These are phyloP conservation scores for Myocastor coypus DNA, from an alignment of 2,113 vertebrate genomes.

Conservation along the genomic window DNA sequence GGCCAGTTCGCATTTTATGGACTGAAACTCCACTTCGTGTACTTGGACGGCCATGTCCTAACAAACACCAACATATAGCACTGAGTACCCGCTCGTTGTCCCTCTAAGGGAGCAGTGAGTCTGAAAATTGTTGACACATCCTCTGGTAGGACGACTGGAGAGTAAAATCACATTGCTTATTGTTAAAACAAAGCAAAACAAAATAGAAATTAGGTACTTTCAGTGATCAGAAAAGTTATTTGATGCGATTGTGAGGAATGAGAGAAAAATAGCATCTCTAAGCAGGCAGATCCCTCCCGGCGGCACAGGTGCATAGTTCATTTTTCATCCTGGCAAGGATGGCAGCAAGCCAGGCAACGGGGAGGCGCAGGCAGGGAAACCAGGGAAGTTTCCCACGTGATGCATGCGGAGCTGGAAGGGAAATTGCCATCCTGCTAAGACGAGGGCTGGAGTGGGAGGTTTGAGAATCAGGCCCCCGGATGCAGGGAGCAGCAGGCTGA, in stretches of 20 bases:
- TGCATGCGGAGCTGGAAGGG: not conserved
- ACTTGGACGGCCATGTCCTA: not conserved
- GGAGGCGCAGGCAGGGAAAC: not conserved
- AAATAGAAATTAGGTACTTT: not conserved
- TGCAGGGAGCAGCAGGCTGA: not conserved
- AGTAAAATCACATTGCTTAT: not conserved
- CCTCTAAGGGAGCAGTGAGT: not conserved
- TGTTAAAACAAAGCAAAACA: too few relatives aligned
- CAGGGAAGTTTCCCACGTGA: not conserved
- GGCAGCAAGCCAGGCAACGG: not conserved
- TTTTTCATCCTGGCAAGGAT: not conserved
- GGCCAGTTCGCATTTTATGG: not conserved
- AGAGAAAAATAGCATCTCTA: not conserved
- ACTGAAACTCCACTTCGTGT: constrained; percentile 14
- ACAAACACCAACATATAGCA: not conserved
- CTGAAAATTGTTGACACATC: not conserved
- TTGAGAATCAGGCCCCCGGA: not conserved
- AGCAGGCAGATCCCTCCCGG: not conserved
- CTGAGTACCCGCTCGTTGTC: not conserved
- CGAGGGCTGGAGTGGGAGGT: too few relatives aligned
- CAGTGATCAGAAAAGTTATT: not conserved
- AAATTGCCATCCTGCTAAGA: not conserved
- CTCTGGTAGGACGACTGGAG: not conserved
- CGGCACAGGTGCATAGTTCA: too few relatives aligned
- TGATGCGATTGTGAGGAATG: not conserved